Percentiles rank a stretch among this genome's conserved stretches.
These are phyloP conservation scores for Miltochrista miniata DNA, from an alignment of 2,888 invertebrate species.

Conservation along the genomic window DNA sequence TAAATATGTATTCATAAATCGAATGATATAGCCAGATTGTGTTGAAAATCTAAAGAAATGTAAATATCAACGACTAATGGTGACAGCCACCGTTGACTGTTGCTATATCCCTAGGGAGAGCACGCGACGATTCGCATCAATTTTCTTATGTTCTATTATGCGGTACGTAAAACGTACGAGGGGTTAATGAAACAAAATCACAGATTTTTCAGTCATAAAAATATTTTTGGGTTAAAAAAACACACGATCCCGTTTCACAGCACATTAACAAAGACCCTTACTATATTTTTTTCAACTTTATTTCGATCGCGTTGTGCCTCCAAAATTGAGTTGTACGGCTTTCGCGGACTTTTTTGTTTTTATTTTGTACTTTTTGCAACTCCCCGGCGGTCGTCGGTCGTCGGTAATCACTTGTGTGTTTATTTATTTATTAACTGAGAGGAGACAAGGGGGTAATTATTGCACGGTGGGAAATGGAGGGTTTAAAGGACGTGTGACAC, in stretches of 20 bases:
- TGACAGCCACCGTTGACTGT: no score
- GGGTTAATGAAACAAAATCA: no score
- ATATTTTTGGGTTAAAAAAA: neutral
- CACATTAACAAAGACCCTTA: constrained; percentile 60
- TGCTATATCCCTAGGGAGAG: no score
- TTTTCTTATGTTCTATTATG: no score
- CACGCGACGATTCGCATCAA: no score
- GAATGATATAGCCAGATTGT: no score
- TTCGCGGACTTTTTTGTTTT: constrained; percentile 54
- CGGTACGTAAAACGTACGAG: no score
- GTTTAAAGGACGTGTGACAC: constrained; percentile 3
- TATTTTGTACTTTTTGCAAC: constrained; percentile 60
- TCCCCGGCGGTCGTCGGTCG: constrained; percentile 76
- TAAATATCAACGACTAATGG: no score
- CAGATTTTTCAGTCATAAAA: no score
- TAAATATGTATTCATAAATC: no score
- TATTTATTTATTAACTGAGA: constrained; percentile 72
- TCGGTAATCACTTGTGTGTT: constrained; percentile 73
- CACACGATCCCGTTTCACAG: constrained; percentile 26
- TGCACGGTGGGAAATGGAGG: constrained; percentile 2
- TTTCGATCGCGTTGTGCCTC: constrained; percentile 73
- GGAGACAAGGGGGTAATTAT: constrained; percentile 19
- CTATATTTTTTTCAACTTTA: constrained; percentile 67
- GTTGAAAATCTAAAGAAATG: no score
- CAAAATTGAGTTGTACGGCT: constrained; percentile 82